phyloP scores from a whole-genome alignment of 92 coral and sea anemone species.

The Porites divaricata region DNA sequence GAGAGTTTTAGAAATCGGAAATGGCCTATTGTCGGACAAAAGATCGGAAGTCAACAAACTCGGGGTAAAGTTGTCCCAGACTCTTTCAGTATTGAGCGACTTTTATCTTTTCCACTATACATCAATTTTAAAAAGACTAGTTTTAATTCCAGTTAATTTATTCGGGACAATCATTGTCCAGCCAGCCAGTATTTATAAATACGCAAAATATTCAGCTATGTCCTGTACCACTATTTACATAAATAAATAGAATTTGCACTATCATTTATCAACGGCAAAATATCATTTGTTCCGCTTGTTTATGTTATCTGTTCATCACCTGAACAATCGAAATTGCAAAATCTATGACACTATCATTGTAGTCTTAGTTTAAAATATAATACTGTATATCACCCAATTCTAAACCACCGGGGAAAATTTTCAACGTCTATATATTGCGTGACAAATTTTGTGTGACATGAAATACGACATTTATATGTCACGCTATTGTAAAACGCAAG shows the following conservation, averaged over 20 bases:
- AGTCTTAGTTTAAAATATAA: neutral
- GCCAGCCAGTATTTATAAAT: slow-evolving; percentile 26
- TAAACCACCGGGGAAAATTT: neutral
- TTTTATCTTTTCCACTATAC: too few relatives aligned
- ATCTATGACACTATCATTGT: neutral
- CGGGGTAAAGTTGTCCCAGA: too few relatives aligned
- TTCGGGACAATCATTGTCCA: neutral
- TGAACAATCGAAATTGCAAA: neutral
- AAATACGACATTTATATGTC: neutral
- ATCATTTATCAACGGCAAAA: too few relatives aligned
- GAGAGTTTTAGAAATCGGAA: too few relatives aligned
- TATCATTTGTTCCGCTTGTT: too few relatives aligned
- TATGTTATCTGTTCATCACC: neutral
- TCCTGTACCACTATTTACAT: neutral
- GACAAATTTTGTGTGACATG: neutral
- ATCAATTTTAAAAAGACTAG: too few relatives aligned
- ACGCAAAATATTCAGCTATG: neutral
- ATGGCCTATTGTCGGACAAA: too few relatives aligned
- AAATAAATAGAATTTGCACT: slow-evolving; percentile 16
- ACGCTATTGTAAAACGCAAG: neutral
- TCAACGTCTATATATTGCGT: neutral
- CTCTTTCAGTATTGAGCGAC: too few relatives aligned
- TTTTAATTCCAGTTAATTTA: neutral
- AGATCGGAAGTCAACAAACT: too few relatives aligned
- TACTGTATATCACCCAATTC: neutral